These are phyloP conservation scores for Pachyuromys duprasi DNA, from an alignment of 2,797 vertebrate genomes.

Conservation along the genomic window DNA sequence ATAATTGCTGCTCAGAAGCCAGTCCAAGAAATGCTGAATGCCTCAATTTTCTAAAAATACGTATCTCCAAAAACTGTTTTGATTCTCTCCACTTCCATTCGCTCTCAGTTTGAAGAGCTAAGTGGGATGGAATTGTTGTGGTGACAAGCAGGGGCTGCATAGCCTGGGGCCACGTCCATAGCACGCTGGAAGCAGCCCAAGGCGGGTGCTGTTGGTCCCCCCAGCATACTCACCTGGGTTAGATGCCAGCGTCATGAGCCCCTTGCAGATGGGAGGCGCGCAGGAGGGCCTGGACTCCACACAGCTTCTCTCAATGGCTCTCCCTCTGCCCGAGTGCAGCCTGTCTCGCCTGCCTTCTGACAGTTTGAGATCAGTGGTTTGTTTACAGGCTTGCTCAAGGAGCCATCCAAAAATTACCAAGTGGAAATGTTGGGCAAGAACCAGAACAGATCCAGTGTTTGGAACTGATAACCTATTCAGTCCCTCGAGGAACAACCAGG, in stretches of 20 bases:
- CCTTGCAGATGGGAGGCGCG: background rate
- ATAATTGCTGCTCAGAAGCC: slow-evolving; percentile 79
- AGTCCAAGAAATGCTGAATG: slow-evolving; percentile 72
- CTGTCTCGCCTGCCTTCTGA: background rate
- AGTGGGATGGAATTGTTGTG: slow-evolving; percentile 36
- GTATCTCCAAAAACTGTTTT: slow-evolving; percentile 71
- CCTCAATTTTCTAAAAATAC: slow-evolving; percentile 82
- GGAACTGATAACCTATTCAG: background rate
- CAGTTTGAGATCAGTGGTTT: background rate
- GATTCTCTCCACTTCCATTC: slow-evolving; percentile 59
- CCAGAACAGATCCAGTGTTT: background rate
- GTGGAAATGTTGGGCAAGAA: background rate
- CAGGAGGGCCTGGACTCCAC: fast-evolving
- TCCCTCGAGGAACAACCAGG: too few species aligned
- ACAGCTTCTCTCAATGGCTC: fast-evolving
- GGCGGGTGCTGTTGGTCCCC: background rate
- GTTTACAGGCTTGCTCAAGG: background rate
- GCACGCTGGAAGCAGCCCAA: background rate
- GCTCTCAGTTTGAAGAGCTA: slow-evolving; percentile 70
- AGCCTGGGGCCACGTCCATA: background rate
- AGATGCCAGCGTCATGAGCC: too few species aligned
- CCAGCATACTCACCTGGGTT: fast-evolving
- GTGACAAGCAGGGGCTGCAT: background rate
- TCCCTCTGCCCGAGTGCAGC: background rate
- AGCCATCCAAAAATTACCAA: background rate